phyloP scores from a whole-genome alignment of 2,888 invertebrate species.

The Drosophila subquinaria region DNA sequence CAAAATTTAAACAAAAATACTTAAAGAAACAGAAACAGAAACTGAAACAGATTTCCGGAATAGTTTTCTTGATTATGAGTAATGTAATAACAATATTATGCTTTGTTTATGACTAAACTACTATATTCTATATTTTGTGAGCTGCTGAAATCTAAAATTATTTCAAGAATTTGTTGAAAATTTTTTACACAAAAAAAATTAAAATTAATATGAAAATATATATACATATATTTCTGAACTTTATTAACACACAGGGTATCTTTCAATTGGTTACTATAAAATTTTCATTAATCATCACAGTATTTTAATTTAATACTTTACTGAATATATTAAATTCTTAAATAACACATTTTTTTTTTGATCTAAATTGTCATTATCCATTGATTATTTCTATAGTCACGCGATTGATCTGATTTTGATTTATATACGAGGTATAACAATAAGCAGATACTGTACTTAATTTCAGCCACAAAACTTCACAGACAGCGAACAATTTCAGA shows the following conservation, averaged over 20 bases:
- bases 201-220: not conserved
- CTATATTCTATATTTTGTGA: not conserved
- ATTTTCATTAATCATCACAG: not conserved
- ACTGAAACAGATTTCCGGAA: slow-evolving; percentile 1
- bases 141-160: not conserved
- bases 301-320: not conserved
- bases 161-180: not conserved
- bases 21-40: not conserved
- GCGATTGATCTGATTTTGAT: not conserved
- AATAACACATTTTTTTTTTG: not conserved
- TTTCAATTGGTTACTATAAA: not conserved
- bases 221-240: not conserved
- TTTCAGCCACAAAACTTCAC: not conserved
- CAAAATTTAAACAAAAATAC: slow-evolving; percentile 6
- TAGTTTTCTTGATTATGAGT: not conserved
- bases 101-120: not conserved
- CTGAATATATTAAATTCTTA: not conserved
- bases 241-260: not conserved
- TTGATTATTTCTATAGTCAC: not conserved
- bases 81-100: slow-evolving; percentile 4
- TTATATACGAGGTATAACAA: not conserved
- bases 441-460: not conserved
- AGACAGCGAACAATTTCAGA: not conserved
- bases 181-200: too few species aligned
- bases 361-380: not conserved